Conservation (phyloP, 2,888 invertebrate species). For the Caenorhabditis macrosperma region DNA sequence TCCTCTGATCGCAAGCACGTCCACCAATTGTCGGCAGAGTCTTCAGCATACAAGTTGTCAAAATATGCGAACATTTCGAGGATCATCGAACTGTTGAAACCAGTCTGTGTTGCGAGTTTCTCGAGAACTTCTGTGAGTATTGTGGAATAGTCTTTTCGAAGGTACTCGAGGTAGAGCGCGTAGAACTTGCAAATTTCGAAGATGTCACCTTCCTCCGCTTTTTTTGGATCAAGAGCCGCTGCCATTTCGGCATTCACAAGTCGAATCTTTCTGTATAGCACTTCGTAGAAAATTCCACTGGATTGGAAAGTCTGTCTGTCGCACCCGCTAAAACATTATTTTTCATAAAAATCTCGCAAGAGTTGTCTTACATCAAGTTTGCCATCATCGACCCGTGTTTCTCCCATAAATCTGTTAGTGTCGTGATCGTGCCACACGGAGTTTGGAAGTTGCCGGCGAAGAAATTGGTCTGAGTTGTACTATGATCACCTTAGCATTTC, state of each 20-base stretch:
- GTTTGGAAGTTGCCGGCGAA: neutral
- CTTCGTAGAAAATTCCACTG: slow-evolving; percentile 31
- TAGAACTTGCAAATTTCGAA: slow-evolving; percentile 55
- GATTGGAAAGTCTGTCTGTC: neutral
- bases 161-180: slow-evolving; percentile 25
- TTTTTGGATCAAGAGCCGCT: slow-evolving; percentile 10
- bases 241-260: slow-evolving; percentile 24
- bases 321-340: slow-evolving; percentile 10
- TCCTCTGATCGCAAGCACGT: slow-evolving; percentile 10
- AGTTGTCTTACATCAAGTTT: slow-evolving; percentile 6
- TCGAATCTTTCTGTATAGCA: slow-evolving; percentile 14
- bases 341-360: neutral
- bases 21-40: slow-evolving; percentile 49
- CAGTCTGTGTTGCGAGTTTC: neutral
- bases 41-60: slow-evolving; percentile 39
- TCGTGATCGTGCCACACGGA: neutral
- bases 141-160: slow-evolving; percentile 20
- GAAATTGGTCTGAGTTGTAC: slow-evolving; percentile 15
- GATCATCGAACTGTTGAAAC: slow-evolving; percentile 20
- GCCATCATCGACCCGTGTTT: slow-evolving; percentile 20
- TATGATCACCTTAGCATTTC: neutral
- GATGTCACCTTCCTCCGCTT: slow-evolving; percentile 18
- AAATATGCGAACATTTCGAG: slow-evolving; percentile 31
- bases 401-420: slow-evolving; percentile 14
- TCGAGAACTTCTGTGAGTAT: slow-evolving; percentile 28